These are phyloP conservation scores for Pseudanteris insignis DNA, from an alignment of 2,888 invertebrate genomes.

Conservation along the genomic window DNA sequence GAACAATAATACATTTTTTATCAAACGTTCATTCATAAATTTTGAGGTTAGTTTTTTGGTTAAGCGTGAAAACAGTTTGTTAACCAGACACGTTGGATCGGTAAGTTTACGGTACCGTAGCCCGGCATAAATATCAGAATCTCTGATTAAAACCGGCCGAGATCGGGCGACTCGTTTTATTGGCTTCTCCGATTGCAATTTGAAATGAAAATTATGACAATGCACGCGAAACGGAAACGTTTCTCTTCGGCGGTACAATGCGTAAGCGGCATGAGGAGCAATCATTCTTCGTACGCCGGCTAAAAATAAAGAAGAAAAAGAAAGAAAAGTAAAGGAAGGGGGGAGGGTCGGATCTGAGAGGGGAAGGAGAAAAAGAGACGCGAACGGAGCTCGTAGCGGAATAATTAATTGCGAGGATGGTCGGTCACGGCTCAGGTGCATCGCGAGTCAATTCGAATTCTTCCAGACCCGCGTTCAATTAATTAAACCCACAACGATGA, in stretches of 20 bases:
- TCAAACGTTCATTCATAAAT: too few relatives aligned
- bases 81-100: too few relatives aligned
- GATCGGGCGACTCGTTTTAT: slow-evolving; percentile 20
- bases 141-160: slow-evolving; percentile 20
- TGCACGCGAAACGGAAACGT: slow-evolving; percentile 29
- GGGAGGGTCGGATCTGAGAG: background rate
- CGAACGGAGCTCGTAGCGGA: slow-evolving; percentile 27
- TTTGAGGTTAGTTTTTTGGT: too few relatives aligned
- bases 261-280: slow-evolving; percentile 17
- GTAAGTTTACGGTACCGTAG: too few relatives aligned
- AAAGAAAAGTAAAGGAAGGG: background rate
- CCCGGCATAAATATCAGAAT: too few relatives aligned
- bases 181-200: slow-evolving; percentile 33
- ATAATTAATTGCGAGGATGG: slow-evolving; percentile 40
- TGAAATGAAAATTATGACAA: slow-evolving; percentile 37
- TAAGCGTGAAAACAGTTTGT: too few relatives aligned
- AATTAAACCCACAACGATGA: slow-evolving; percentile 34
- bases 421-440: slow-evolving; percentile 44
- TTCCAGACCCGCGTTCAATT: slow-evolving; percentile 23
- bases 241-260: slow-evolving; percentile 14
- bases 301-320: slow-evolving; percentile 6
- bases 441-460: slow-evolving; percentile 6
- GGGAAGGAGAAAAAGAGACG: slow-evolving; percentile 1
- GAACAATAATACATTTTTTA: too few relatives aligned
- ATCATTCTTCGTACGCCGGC: slow-evolving; percentile 19